These are phyloP conservation scores for Diceros bicornis DNA, from an alignment of 2,797 vertebrate genomes.

Conservation along the genomic window DNA sequence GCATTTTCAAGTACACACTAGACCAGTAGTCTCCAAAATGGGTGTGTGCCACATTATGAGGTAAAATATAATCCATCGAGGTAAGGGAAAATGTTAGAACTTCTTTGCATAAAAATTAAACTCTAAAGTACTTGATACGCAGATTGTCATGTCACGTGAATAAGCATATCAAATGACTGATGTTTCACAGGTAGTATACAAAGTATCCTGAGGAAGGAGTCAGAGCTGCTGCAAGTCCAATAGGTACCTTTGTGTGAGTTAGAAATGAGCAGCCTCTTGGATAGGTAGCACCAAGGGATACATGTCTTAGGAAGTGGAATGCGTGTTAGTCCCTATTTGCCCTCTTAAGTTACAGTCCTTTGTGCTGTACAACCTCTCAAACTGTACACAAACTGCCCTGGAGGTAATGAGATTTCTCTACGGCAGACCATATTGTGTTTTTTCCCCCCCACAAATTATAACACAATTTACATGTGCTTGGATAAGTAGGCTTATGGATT, in stretches of 20 bases:
- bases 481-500: constrained; percentile 18
- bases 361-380: neutral
- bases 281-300: neutral
- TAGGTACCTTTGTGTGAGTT: neutral
- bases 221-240: neutral
- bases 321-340: neutral
- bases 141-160: neutral
- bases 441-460: neutral
- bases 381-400: neutral
- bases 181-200: neutral
- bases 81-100: neutral
- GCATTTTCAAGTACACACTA: neutral
- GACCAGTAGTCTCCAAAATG: constrained; percentile 45
- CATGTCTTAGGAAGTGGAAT: neutral
- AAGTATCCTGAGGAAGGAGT: neutral
- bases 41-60: neutral
- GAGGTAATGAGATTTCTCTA: neutral
- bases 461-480: constrained; percentile 3
- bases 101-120: constrained; percentile 46
- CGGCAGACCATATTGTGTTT: neutral
- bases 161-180: neutral
- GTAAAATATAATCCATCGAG: neutral
- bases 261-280: neutral
- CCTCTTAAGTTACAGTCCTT: neutral
- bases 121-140: neutral